Percentiles rank a stretch among this genome's conserved stretches.
phyloP scores from a whole-genome alignment of 2,113 vertebrate species.

The Australoheros scitulus region DNA sequence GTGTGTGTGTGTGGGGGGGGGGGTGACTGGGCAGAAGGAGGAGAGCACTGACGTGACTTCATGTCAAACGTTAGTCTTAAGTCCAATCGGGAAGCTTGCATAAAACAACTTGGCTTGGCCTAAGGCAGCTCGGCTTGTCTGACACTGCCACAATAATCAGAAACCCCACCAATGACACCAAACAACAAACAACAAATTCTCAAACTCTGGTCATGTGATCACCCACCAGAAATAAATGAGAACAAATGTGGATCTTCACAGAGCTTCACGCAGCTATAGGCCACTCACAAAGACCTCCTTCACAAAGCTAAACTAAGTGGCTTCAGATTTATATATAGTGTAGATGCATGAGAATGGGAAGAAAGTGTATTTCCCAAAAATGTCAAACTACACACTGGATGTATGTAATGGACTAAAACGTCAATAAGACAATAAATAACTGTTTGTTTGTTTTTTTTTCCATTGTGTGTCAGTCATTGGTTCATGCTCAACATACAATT shows the following conservation, averaged over 20 bases:
- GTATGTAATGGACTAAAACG: not conserved
- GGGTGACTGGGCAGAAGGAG: constrained; percentile 13
- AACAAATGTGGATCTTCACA: not conserved
- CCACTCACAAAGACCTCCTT: not conserved
- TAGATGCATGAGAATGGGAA: not conserved
- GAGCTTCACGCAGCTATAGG: not conserved
- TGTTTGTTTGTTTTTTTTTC: not conserved
- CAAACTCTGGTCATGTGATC: constrained; percentile 2
- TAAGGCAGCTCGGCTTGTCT: not conserved
- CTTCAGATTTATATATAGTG: not conserved
- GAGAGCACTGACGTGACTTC: too few relatives aligned
- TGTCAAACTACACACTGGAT: not conserved
- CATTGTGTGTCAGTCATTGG: not conserved
- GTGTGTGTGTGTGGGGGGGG: not conserved
- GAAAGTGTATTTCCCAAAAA: not conserved
- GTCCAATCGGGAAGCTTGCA: constrained; percentile 11
- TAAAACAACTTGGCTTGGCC: not conserved
- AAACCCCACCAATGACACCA: not conserved
- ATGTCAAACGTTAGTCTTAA: constrained; percentile 22
- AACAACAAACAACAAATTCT: not conserved
- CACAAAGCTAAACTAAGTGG: not conserved
- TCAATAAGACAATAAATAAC: not conserved
- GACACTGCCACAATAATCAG: not conserved
- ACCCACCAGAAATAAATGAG: not conserved
- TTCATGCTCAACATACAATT: not conserved